Evolutionary conservation across 2,888 invertebrate species (phyloP).

Genomic region (Doris montereyensis): DNA sequence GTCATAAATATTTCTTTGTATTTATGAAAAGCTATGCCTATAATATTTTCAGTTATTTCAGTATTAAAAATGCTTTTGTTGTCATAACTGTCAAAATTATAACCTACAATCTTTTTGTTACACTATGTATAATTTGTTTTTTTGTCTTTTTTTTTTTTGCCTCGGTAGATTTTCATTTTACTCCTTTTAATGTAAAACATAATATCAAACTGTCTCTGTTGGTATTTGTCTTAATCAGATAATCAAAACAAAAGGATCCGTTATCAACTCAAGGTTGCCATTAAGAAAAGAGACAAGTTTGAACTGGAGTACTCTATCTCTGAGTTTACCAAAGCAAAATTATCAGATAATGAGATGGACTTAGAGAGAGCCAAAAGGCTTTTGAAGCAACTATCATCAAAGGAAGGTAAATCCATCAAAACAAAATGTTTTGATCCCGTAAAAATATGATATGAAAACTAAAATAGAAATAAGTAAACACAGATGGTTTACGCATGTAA

Average conservation of each 20-base stretch:
- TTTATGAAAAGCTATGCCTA: too few species aligned
- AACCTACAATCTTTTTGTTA: neutral
- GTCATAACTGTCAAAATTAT: too few species aligned
- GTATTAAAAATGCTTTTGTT: too few species aligned
- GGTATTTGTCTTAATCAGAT: conserved; percentile 46
- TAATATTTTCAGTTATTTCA: too few species aligned
- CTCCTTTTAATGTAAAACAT: neutral
- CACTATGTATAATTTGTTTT: neutral
- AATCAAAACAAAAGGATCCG: conserved; percentile 57
- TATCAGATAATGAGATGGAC: conserved; percentile 69
- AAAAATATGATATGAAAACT: too few species aligned
- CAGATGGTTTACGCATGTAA: too few species aligned
- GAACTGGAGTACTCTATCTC: conserved; percentile 63
- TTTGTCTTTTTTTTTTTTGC: too few species aligned
- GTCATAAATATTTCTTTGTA: too few species aligned
- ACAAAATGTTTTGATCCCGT: too few species aligned
- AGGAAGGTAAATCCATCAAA: conserved; percentile 57
- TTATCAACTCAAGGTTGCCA: conserved; percentile 67
- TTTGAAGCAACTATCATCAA: conserved; percentile 62
- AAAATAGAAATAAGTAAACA: too few species aligned
- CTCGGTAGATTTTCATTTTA: neutral
- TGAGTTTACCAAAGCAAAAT: conserved; percentile 66
- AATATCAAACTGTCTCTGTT: neutral
- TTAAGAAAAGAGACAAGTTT: conserved; percentile 62
- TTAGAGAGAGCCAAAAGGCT: conserved; percentile 65